Base-by-base conservation (phyloP, 2,797 vertebrate genomes). In the Syngnathus acus region DNA sequence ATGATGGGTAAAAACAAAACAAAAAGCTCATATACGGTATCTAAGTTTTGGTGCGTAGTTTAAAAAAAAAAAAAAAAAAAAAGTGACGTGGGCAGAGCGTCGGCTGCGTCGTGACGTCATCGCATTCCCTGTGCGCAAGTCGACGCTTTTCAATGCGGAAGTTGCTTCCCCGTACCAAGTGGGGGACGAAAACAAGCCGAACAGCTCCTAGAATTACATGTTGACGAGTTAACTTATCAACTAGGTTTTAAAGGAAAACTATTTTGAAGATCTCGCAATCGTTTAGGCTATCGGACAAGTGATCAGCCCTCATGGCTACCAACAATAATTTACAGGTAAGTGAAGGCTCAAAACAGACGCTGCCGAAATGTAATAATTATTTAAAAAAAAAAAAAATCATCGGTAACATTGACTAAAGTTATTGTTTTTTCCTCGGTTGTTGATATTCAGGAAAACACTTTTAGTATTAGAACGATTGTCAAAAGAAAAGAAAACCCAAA, bases 271-370 rank as follows among this genome's bases (percentile, higher is more conserved):
- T 38, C 43, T 62, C 16, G 38, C 17, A 53, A 65, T 81, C 32
- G 48, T 72, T 71, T 78, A 54, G 50, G 65, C 60, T 67, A 55
- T 9, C 51, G 77, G 69, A 72, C 65, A 38, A 71, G 67, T 68
- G 72, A 81, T 73, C 84, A 76, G 90, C 86, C 86, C 67, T 79
- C 84, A 93, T 93, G 92, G 91, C 91, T 87, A 81, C 90, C 85
- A 92, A 88, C 85, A 91, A 87, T 70, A 93, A 92, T 87, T 90
- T 93, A 77, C 91, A 92, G 91, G 92, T 92, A 90, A 91, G 89
- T 88, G 77, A 60, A 62, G 64, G 69, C 83, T 39, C 72, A 71
- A 68, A 58, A 65, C 37, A 26, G 26, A 16, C 39, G 73, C 66
- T 72, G 53, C 60, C 72, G 70, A 4, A 64, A 38, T 11, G 51